These are phyloP conservation scores for Hoplias malabaricus DNA, from an alignment of 2,113 vertebrate species.

Conservation along the genomic window DNA sequence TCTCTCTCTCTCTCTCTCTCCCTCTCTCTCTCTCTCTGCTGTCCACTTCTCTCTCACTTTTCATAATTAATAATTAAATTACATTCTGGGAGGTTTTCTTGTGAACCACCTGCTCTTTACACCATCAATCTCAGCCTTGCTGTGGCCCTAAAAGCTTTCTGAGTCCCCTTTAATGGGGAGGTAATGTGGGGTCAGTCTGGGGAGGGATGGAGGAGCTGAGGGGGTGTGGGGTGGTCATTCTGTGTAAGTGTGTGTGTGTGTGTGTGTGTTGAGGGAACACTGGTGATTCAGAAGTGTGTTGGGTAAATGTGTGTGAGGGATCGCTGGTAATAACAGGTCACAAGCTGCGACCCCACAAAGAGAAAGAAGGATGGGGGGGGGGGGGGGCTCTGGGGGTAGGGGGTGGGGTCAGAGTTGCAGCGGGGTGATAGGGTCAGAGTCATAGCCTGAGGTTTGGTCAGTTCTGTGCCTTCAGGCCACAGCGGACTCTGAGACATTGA, in stretches of 20 bases:
- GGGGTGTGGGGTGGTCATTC: conserved; percentile 63
- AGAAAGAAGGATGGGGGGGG: too few relatives aligned
- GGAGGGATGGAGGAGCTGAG: conserved; percentile 65
- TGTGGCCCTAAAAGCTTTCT: conserved; percentile 81
- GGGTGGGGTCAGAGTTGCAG: too few relatives aligned
- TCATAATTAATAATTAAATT: conserved; percentile 85
- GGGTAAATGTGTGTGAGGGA: conserved; percentile 51
- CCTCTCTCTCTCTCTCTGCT: conserved; percentile 39
- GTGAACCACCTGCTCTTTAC: conserved; percentile 83
- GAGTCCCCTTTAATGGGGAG: conserved; percentile 79
- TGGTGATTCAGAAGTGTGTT: conserved; percentile 68
- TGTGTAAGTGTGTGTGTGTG: conserved; percentile 42
- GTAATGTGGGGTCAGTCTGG: conserved; percentile 75
- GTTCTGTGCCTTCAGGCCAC: conserved; percentile 49
- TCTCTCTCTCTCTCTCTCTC: conserved; percentile 68
- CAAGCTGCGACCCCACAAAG: conserved; percentile 56
- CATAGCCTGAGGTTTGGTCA: conserved; percentile 43
- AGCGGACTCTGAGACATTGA: conserved; percentile 48
- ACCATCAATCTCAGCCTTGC: conserved; percentile 81
- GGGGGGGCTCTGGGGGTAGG: too few relatives aligned
- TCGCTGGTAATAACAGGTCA: conserved; percentile 53
- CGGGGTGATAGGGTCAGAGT: too few relatives aligned
- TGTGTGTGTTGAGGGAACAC: conserved; percentile 10
- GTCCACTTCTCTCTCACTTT: conserved; percentile 75
- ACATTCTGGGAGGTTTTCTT: conserved; percentile 78